Base-by-base conservation (phyloP, 2,888 invertebrate species). In the Monoplex corrugatus region DNA sequence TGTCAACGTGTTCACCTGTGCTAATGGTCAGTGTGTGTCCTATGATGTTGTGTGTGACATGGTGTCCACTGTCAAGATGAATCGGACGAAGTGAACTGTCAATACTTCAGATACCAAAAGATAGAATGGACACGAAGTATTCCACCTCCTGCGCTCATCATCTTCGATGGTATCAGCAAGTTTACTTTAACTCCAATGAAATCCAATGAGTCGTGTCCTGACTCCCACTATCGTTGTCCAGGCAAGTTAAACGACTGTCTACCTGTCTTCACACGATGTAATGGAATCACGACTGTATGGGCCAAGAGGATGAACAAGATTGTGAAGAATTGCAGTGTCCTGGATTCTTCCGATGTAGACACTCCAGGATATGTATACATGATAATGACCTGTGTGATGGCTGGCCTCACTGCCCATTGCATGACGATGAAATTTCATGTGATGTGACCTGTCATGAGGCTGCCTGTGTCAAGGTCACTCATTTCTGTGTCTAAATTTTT, bases 61-160 rank as follows among this genome's bases (percentile, higher is more conserved):
- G n/a, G 28, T n/a, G n/a, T 68, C 68, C n/a, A 68, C n/a, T 68
- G 68, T n/a, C n/a, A n/a, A 32, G 68, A 68, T n/a, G 68, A 68
- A 8, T 68, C 68, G 8, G 68, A 68, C 32, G 68, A 68, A 28
- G 68, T 68, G 28, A 32, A 32, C n/a, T 68, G 68, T 68, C 28
- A 68, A 1, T 3, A 68, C 68, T 23, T 8, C 68, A 68, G 68
- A 8, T 68, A 68, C 68, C 23, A 8, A n/a, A 68, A 68, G n/a
- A n/a, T 2, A 68, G 8, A 32, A 68, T n/a, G n/a, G 3, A 68
- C n/a, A 28, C 8, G 8, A n/a, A n/a, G 2, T 68, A 68, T 68
- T n/a, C n/a, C n/a, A n/a, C n/a, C n/a, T n/a, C n/a, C n/a, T n/a
- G n/a, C n/a, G n/a, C n/a, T n/a, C n/a, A 32, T 68, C n/a, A 68